These are phyloP conservation scores for Sussaba pulchella DNA, from an alignment of 2,888 invertebrate genomes.

Conservation along the genomic window DNA sequence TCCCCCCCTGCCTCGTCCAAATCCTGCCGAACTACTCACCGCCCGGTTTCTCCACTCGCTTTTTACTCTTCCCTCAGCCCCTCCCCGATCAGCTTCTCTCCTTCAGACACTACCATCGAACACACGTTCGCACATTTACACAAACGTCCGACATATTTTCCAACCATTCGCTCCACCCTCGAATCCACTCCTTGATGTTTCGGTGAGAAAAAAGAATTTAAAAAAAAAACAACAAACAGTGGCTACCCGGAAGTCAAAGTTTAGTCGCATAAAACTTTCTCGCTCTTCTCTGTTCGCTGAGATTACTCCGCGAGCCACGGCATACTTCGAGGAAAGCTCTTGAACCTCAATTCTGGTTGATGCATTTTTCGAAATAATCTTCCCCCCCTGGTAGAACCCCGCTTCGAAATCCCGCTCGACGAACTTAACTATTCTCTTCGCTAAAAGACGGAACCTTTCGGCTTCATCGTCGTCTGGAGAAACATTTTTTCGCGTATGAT, in stretches of 20 bases:
- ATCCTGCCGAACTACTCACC: slow-evolving; percentile 44
- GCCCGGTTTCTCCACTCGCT: slow-evolving; percentile 16
- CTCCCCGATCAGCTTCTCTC: slow-evolving; percentile 26
- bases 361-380: slow-evolving; percentile 51
- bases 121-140: slow-evolving; percentile 59
- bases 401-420: slow-evolving; percentile 12
- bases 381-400: slow-evolving; percentile 22
- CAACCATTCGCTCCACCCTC: slow-evolving; percentile 61
- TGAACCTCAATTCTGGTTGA: slow-evolving; percentile 16
- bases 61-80: slow-evolving; percentile 9
- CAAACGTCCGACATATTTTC: slow-evolving; percentile 68
- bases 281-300: slow-evolving; percentile 41
- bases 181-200: slow-evolving; percentile 28
- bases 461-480: too few relatives aligned
- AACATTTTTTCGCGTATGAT: too few relatives aligned
- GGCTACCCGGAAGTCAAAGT: slow-evolving; percentile 52
- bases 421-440: too few relatives aligned
- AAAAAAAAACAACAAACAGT: slow-evolving; percentile 21
- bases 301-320: slow-evolving; percentile 52
- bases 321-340: slow-evolving; percentile 38
- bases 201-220: slow-evolving; percentile 12
- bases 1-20: slow-evolving; percentile 44
- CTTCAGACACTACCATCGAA: slow-evolving; percentile 41
- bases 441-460: too few relatives aligned
- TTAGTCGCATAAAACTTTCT: slow-evolving; percentile 61